Conservation (phyloP, 1,140 invertebrate genomes). For the Zaprionus tsacasi region DNA sequence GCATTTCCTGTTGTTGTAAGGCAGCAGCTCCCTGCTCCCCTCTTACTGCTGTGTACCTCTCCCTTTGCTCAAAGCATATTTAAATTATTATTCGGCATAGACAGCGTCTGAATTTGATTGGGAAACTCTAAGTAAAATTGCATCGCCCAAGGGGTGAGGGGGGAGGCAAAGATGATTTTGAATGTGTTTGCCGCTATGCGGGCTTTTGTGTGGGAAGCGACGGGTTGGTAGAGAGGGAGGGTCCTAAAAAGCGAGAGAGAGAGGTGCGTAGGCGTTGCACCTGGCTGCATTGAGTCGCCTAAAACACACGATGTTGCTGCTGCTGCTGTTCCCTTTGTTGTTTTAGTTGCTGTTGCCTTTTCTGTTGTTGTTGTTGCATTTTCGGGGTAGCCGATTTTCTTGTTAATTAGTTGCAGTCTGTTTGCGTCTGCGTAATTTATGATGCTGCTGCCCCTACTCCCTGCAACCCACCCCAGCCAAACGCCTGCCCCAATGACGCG, state of each 20-base stretch:
- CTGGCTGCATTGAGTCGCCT: neutral
- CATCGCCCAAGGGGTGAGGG: slow-evolving; percentile 35
- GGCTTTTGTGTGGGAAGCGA: neutral
- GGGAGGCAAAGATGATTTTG: neutral
- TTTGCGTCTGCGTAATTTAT: slow-evolving; percentile 73
- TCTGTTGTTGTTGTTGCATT: slow-evolving; percentile 18
- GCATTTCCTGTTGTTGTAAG: slow-evolving; percentile 62
- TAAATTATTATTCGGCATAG: slow-evolving; percentile 75
- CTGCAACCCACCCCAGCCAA: neutral
- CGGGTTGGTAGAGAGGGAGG: neutral
- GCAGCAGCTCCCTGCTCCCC: neutral
- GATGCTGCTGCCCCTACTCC: slow-evolving; percentile 33
- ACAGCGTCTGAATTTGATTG: slow-evolving; percentile 72
- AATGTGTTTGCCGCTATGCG: slow-evolving; percentile 14
- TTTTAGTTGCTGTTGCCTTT: neutral
- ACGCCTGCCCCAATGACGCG: slow-evolving; percentile 18
- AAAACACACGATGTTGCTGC: neutral
- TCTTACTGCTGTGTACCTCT: neutral
- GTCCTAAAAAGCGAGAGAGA: neutral
- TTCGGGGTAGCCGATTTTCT: slow-evolving; percentile 58
- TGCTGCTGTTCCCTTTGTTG: neutral
- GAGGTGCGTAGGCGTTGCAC: neutral
- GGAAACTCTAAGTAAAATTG: slow-evolving; percentile 64
- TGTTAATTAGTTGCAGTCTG: slow-evolving; percentile 80
- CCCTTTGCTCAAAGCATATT: slow-evolving; percentile 57